Percentiles rank a stretch among this genome's conserved stretches.
These are phyloP conservation scores for Mus minutoides DNA, from an alignment of 2,797 vertebrate species.

Conservation along the genomic window DNA sequence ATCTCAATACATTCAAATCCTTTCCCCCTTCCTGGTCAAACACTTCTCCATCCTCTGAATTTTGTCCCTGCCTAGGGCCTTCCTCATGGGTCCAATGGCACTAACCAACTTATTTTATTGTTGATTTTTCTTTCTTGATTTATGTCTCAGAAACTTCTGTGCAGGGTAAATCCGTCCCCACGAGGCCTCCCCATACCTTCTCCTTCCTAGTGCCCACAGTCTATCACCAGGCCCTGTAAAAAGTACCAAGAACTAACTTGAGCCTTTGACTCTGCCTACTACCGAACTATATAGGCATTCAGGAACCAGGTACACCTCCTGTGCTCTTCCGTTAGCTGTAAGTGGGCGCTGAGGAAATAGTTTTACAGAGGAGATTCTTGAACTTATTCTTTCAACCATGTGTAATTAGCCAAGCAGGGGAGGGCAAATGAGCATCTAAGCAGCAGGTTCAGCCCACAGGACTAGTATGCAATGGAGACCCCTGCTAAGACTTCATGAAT, in stretches of 20 bases:
- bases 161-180: neutral
- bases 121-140: neutral
- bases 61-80: neutral
- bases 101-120: neutral
- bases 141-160: slow-evolving; percentile 1
- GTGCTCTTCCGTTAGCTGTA: neutral
- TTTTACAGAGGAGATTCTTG: neutral
- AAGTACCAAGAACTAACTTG: neutral
- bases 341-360: neutral
- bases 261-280: neutral
- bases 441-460: neutral
- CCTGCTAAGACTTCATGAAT: neutral
- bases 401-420: neutral
- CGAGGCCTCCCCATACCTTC: neutral
- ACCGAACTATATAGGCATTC: neutral
- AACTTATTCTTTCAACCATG: slow-evolving; percentile 49
- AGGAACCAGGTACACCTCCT: neutral
- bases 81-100: neutral
- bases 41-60: neutral
- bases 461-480: neutral
- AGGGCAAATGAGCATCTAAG: neutral
- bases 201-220: neutral
- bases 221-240: neutral
- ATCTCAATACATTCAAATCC: neutral
- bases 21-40: slow-evolving; percentile 30